These are phyloP conservation scores for Passer montanus DNA, from an alignment of 2,113 vertebrate genomes.

Conservation along the genomic window DNA sequence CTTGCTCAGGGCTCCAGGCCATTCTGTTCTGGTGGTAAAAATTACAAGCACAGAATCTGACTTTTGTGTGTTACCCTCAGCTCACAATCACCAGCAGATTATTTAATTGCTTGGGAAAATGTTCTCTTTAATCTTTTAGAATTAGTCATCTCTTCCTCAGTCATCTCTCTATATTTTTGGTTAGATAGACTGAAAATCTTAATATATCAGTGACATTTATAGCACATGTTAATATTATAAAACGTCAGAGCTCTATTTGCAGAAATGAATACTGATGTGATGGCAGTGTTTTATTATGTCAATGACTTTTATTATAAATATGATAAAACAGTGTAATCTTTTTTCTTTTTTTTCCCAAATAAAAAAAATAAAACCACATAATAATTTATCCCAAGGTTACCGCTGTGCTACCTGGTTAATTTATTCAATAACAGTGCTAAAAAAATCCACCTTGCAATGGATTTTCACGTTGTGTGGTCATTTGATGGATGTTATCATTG, in stretches of 20 bases:
- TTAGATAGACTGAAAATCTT: conserved; percentile 78
- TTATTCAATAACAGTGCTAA: background rate
- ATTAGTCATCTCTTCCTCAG: conserved; percentile 71
- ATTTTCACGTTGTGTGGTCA: conserved; percentile 17
- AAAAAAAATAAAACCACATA: conserved; percentile 51
- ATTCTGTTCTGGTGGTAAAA: background rate
- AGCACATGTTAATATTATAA: conserved; percentile 83
- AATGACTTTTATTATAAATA: conserved; percentile 76
- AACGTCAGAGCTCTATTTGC: conserved; percentile 77
- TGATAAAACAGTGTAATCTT: conserved; percentile 51
- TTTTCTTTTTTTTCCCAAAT: background rate
- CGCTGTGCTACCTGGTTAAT: conserved; percentile 12
- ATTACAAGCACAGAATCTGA: background rate
- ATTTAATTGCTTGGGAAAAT: conserved; percentile 66
- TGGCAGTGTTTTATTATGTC: conserved; percentile 76
- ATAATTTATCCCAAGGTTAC: conserved; percentile 57
- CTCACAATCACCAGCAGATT: conserved; percentile 56
- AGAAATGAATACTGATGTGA: conserved; percentile 78
- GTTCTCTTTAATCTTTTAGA: conserved; percentile 64
- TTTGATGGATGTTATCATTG: conserved; percentile 19
- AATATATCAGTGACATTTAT: conserved; percentile 84
- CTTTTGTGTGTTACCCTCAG: conserved; percentile 34
- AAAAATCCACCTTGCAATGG: background rate
- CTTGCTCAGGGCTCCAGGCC: background rate
- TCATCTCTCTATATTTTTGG: conserved; percentile 73